phyloP scores from a whole-genome alignment of 2,113 vertebrate species.

The Peromyscus maniculatus region DNA sequence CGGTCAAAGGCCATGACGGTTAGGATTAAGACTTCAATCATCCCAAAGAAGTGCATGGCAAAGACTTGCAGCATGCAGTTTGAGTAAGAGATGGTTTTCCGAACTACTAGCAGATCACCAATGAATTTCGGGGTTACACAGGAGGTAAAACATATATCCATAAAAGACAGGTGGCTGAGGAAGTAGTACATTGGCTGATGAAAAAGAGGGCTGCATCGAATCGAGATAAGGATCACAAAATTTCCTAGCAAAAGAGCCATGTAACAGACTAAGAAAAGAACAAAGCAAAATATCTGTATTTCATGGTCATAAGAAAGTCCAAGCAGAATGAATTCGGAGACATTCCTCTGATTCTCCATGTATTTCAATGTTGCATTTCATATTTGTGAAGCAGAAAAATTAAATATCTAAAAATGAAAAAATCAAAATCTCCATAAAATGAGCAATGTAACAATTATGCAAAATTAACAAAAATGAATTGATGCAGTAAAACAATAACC shows the following conservation, averaged over 20 bases:
- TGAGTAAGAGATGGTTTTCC: background rate
- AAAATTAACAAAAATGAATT: background rate
- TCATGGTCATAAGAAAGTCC: constrained; percentile 27
- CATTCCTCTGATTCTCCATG: background rate
- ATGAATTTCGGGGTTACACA: constrained; percentile 20
- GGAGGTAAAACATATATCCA: constrained; percentile 39
- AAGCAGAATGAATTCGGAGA: constrained; percentile 45
- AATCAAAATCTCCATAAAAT: background rate
- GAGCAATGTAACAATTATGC: background rate
- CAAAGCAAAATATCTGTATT: constrained; percentile 11
- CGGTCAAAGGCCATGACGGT: background rate
- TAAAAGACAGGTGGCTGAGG: constrained; percentile 7
- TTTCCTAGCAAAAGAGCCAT: background rate
- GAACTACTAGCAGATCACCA: background rate
- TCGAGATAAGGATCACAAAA: constrained; percentile 6
- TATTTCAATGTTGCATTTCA: accelerated
- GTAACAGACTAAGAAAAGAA: background rate
- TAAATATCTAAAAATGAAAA: background rate
- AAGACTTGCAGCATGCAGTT: constrained; percentile 44
- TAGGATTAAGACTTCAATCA: background rate
- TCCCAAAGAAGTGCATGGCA: background rate
- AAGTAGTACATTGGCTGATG: constrained; percentile 55
- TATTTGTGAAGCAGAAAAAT: background rate
- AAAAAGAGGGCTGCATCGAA: background rate
- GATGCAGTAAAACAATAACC: background rate